These are phyloP conservation scores for Dasysyrphus tricinctus DNA, from an alignment of 2,888 invertebrate species.

Conservation along the genomic window DNA sequence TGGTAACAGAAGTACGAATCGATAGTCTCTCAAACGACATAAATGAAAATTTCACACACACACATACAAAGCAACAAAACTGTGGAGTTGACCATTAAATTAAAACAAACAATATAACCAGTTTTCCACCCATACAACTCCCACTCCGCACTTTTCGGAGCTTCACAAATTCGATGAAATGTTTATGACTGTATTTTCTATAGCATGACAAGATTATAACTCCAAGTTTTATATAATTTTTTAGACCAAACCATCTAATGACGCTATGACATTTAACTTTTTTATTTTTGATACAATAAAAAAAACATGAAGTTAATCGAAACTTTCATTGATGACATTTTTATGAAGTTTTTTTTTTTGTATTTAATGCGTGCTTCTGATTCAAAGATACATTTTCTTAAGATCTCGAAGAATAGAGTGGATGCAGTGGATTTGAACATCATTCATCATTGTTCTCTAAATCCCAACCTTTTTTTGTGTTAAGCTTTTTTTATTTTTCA, in stretches of 20 bases:
- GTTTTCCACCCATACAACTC: constrained; percentile 14
- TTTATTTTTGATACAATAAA: neutral
- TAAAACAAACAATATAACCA: neutral
- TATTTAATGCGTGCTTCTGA: constrained; percentile 38
- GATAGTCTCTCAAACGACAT: neutral
- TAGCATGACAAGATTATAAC: neutral
- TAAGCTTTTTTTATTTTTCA: neutral
- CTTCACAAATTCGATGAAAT: constrained; percentile 50
- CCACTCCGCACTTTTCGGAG: neutral
- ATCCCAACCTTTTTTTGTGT: constrained; percentile 15
- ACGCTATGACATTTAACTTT: constrained; percentile 25
- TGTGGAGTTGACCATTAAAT: constrained; percentile 14
- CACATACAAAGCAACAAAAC: neutral
- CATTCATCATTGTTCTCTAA: constrained; percentile 18
- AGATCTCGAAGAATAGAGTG: neutral
- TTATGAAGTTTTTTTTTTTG: neutral
- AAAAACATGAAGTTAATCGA: constrained; percentile 7
- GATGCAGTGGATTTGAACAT: constrained; percentile 31
- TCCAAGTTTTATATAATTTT: neutral
- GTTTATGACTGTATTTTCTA: constrained; percentile 23
- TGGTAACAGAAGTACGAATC: constrained; percentile 22
- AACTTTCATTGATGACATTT: constrained; percentile 34
- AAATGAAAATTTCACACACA: neutral
- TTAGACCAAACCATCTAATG: neutral
- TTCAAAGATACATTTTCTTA: constrained; percentile 26